Evolutionary conservation across 2,888 invertebrate genomes (phyloP), one percentile per base, ranked within the genome.

Genomic region (Camponotus fellah): DNA sequence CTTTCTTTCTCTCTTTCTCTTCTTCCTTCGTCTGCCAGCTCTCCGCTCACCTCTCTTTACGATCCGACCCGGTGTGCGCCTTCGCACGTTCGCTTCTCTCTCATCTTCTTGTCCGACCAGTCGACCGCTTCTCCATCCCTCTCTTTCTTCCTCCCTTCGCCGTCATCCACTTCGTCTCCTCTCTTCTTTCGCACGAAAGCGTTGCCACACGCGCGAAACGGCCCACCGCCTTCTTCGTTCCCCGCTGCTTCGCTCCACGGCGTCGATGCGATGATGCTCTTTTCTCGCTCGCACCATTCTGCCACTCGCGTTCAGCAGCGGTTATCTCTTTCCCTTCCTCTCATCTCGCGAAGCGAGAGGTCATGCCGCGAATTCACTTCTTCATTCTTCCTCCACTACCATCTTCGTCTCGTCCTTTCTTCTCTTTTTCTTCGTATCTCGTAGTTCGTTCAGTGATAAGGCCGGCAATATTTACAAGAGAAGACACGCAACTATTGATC

Each of bases 401-500:
- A 71, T 77, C 80, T 72, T 83, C 64, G 77, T 60, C 80, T 68
- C 80, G 84, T 86, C 83, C 62, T 80, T 72, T 74, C 62, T 83
- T 69, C 74, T 85, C 82, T 80, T 65, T 66, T 62, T 83, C 69
- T 66, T 75, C 10, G 26, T 58, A 58, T 64, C 56, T 65, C 75
- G 53, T 34, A 53, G 62, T 72, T 87, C 87, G 65, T 87, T 86
- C 85, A 85, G 81, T 90, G 86, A 89, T 90, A 90, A 76, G 62
- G 72, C n/a, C 72, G 82, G 88, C 90, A 81, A 90, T 86, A 86
- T 75, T 79, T 76, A 64, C 83, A 85, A 71, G 56, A 87, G 87
- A 26, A 26, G 86, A 89, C 88, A 88, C 82, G 85, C 74, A 77
- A 86, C 89, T 91, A 88, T 89, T 89, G 85, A 88, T 91, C 91